phyloP scores from a whole-genome alignment of 2,888 invertebrate genomes.

The Gymnosoma rotundatum region DNA sequence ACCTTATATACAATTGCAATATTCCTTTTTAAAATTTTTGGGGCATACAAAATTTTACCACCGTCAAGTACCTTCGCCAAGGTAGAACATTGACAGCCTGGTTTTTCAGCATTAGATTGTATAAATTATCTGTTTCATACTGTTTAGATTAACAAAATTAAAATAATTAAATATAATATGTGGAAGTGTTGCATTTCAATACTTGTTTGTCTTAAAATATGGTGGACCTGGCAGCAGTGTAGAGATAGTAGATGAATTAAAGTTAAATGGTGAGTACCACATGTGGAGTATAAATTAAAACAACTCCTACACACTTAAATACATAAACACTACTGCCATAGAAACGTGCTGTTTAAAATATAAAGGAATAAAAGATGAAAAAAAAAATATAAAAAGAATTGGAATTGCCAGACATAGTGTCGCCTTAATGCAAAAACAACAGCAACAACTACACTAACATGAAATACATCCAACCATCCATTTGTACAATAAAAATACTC shows the following conservation, averaged over 20 bases:
- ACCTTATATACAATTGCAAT: too few relatives aligned
- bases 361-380: neutral
- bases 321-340: too few relatives aligned
- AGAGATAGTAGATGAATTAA: neutral
- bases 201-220: neutral
- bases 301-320: neutral
- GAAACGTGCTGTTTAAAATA: too few relatives aligned
- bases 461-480: neutral
- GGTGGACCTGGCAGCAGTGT: neutral
- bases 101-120: too few relatives aligned
- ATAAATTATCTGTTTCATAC: too few relatives aligned
- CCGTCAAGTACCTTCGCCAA: too few relatives aligned
- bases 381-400: conserved; percentile 18
- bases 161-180: neutral
- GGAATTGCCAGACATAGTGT: conserved; percentile 53
- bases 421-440: conserved; percentile 33
- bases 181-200: conserved; percentile 18
- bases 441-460: conserved; percentile 9
- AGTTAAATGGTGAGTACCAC: conserved; percentile 1
- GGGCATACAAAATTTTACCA: too few relatives aligned
- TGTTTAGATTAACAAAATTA: too few relatives aligned
- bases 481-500: conserved; percentile 31
- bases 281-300: conserved; percentile 24
- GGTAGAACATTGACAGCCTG: too few relatives aligned
- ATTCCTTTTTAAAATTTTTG: too few relatives aligned